Evolutionary conservation across 2,797 vertebrate genomes (phyloP).

Genomic region (Enteromius radiatus): DNA sequence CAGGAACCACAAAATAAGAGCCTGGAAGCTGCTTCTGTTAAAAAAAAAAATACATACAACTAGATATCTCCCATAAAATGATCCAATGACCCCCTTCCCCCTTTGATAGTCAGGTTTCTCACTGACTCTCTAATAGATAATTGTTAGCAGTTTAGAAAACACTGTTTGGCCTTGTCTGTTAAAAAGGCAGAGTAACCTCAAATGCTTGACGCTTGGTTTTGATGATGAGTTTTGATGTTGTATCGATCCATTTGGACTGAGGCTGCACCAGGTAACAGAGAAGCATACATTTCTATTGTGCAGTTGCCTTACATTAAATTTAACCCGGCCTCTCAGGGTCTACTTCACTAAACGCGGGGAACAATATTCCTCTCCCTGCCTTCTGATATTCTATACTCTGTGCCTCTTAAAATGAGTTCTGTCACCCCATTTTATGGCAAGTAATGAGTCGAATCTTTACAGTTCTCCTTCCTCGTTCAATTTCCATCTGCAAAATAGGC

Average conservation of each 20-base stretch:
- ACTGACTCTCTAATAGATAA: neutral
- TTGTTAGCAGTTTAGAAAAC: conserved; percentile 24
- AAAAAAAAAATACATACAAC: neutral
- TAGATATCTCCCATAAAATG: neutral
- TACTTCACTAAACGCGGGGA: conserved; percentile 34
- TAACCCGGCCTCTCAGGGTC: conserved; percentile 40
- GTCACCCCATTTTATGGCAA: conserved; percentile 44
- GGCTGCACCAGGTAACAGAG: conserved; percentile 33
- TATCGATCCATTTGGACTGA: conserved; percentile 38
- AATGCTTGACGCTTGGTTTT: conserved; percentile 40
- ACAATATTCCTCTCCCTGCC: conserved; percentile 18
- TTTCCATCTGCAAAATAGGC: conserved; percentile 54
- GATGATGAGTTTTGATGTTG: conserved; percentile 57
- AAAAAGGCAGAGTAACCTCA: conserved; percentile 42
- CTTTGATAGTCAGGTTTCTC: neutral
- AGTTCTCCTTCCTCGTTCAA: conserved; percentile 47
- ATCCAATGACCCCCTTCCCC: neutral
- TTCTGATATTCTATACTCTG: conserved; percentile 6
- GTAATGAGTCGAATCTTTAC: conserved; percentile 35
- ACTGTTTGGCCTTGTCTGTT: conserved; percentile 27
- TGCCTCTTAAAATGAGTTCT: conserved; percentile 32
- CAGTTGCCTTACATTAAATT: conserved; percentile 48
- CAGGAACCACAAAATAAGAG: neutral
- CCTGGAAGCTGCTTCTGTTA: neutral
- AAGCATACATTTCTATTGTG: conserved; percentile 42